Conservation (phyloP, 2,888 invertebrate genomes). For the Nemurella pictetii region DNA sequence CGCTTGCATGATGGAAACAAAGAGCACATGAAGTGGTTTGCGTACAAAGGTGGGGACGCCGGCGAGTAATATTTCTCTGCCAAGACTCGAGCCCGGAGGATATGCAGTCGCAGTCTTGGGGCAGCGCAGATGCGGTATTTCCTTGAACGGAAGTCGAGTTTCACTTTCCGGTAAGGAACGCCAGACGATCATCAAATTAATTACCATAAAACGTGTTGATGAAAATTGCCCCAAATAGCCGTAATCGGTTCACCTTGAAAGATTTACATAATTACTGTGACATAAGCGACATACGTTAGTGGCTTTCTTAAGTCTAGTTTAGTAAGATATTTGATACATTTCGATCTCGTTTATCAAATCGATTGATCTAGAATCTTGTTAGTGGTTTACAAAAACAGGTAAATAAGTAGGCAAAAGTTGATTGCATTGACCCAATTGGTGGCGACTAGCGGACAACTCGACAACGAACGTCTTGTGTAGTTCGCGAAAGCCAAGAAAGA, state of each 20-base stretch:
- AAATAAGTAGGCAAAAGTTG: conserved; percentile 7
- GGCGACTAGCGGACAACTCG: neutral
- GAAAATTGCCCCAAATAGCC: conserved; percentile 5
- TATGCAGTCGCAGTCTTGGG: neutral
- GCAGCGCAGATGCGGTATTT: neutral
- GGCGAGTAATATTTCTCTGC: no score
- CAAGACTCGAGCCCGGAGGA: neutral
- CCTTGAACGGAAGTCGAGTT: neutral
- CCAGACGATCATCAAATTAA: neutral
- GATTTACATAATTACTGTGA: conserved; percentile 4
- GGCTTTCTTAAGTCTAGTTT: neutral
- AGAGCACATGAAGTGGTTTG: neutral
- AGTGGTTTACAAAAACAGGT: conserved; percentile 13
- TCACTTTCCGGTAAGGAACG: neutral
- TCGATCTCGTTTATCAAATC: conserved; percentile 7
- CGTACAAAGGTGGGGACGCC: neutral
- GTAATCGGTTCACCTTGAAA: conserved; percentile 17
- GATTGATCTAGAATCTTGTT: conserved; percentile 10
- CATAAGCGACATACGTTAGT: neutral
- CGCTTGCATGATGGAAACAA: no score
- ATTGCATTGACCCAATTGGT: conserved; percentile 11
- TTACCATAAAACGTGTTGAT: neutral
- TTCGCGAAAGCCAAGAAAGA: neutral
- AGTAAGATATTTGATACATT: neutral
- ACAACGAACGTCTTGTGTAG: neutral